These are phyloP conservation scores for Lomographa bimaculata DNA, from an alignment of 2,888 invertebrate genomes.

Conservation along the genomic window DNA sequence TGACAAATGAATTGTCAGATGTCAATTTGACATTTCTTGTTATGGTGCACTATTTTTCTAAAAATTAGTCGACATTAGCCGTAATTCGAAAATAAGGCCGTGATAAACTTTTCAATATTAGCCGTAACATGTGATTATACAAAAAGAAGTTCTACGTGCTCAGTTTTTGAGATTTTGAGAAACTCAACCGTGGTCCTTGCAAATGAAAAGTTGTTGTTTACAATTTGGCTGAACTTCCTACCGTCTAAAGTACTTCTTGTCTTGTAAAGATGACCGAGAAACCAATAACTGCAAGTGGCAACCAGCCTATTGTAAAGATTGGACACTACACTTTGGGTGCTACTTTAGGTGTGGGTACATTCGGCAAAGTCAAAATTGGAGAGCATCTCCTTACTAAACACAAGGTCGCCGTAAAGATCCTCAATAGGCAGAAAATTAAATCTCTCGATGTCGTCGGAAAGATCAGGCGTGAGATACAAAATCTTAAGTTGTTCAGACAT, in stretches of 20 bases:
- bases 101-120: constrained; percentile 9
- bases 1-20: no score
- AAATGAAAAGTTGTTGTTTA: constrained; percentile 35
- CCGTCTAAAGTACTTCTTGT: constrained; percentile 15
- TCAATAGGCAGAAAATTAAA: constrained; percentile 99
- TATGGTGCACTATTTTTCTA: no score
- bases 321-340: constrained; percentile 97
- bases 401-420: constrained; percentile 99
- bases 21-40: no score
- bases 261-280: constrained; percentile 57
- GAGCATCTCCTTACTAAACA: constrained; percentile 98
- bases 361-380: constrained; percentile 99
- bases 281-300: constrained; percentile 61
- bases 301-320: constrained; percentile 95
- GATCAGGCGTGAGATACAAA: constrained; percentile 99
- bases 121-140: constrained; percentile 22
- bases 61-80: no score
- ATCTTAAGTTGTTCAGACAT: constrained; percentile 99
- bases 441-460: constrained; percentile 99
- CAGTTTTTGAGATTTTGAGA: neutral
- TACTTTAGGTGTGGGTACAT: constrained; percentile 97
- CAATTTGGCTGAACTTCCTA: constrained; percentile 8
- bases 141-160: neutral
- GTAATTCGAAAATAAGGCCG: constrained; percentile 7
- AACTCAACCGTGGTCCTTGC: constrained; percentile 10